Conservation (phyloP, 1,140 invertebrate species). For the Coptotermes formosanus region DNA sequence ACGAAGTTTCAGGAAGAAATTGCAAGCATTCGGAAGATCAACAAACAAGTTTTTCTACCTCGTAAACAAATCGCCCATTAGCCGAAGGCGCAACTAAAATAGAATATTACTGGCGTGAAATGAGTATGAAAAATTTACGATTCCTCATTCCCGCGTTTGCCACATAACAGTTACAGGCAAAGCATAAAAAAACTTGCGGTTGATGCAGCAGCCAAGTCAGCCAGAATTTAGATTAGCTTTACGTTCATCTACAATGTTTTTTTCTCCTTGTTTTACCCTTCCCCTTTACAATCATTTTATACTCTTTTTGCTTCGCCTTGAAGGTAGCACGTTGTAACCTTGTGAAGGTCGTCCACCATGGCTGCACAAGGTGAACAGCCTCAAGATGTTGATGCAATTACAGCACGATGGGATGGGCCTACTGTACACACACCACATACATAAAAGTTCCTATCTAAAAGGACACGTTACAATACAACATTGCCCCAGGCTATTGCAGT, state of each 20-base stretch:
- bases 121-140: not conserved
- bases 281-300: not conserved
- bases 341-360: slow-evolving; percentile 32
- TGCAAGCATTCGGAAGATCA: not conserved
- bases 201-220: not conserved
- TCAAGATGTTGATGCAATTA: slow-evolving; percentile 23
- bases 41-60: not conserved
- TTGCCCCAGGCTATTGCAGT: not conserved
- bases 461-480: not conserved
- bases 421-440: not conserved
- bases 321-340: slow-evolving; percentile 24
- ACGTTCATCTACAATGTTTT: not conserved
- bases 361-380: slow-evolving; percentile 27
- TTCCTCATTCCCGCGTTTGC: not conserved
- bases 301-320: not conserved
- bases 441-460: not conserved
- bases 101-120: not conserved
- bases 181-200: not conserved
- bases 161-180: not conserved
- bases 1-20: too few relatives aligned
- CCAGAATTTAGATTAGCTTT: slow-evolving; percentile 11
- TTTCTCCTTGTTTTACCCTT: not conserved
- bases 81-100: not conserved
- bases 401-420: not conserved
- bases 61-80: not conserved